Evolutionary conservation across 2,888 invertebrate genomes (phyloP).

Genomic region (Fabriciana adippe): DNA sequence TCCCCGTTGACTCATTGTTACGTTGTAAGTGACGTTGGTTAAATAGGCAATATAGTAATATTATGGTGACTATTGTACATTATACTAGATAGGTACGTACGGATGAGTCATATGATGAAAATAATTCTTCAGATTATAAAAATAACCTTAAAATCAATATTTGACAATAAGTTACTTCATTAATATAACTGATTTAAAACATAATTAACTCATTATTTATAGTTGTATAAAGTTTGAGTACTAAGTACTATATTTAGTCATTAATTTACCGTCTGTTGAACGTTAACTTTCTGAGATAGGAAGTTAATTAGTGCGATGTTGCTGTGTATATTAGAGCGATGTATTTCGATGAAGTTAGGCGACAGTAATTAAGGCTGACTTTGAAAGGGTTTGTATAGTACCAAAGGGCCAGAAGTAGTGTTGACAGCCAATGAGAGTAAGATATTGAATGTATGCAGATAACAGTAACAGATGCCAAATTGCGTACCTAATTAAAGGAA

Average conservation of each 20-base stretch:
- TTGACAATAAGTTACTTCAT: no score
- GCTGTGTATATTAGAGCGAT: slow-evolving; percentile 57
- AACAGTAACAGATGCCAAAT: neutral
- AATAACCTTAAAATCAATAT: no score
- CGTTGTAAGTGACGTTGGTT: slow-evolving; percentile 32
- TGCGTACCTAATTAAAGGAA: no score
- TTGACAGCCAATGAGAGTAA: neutral
- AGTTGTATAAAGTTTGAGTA: no score
- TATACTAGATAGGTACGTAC: slow-evolving; percentile 16
- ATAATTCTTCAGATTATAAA: neutral
- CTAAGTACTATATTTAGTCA: neutral
- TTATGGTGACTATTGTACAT: neutral
- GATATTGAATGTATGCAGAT: neutral
- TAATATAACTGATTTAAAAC: no score
- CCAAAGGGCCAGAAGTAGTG: slow-evolving; percentile 11
- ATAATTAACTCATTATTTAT: slow-evolving; percentile 11
- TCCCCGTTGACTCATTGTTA: slow-evolving; percentile 30
- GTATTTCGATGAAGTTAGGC: slow-evolving; percentile 54
- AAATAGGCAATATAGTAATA: slow-evolving; percentile 20
- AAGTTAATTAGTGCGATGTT: slow-evolving; percentile 58
- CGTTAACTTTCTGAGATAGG: slow-evolving; percentile 23
- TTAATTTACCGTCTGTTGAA: slow-evolving; percentile 16
- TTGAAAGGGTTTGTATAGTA: slow-evolving; percentile 36
- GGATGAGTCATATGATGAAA: slow-evolving; percentile 28
- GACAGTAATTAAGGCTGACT: slow-evolving; percentile 43